These are phyloP conservation scores for Rutilus rutilus DNA, from an alignment of 2,113 vertebrate genomes.

Conservation along the genomic window DNA sequence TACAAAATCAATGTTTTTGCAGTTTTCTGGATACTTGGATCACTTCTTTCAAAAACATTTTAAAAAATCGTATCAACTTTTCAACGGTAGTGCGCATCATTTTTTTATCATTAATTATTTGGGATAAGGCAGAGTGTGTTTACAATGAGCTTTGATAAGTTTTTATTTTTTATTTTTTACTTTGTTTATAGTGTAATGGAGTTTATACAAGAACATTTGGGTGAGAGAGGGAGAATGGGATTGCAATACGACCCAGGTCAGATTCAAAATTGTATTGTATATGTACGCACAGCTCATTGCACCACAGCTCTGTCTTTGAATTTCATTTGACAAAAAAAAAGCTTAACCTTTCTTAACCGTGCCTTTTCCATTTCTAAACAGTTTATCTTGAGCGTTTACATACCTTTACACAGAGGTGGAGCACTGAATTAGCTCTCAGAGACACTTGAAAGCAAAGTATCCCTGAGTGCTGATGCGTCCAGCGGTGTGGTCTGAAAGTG, in stretches of 20 bases:
- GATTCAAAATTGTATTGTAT: background rate
- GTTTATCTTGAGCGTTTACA: slow-evolving; percentile 22
- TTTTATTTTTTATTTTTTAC: too few species aligned
- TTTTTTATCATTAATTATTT: too few species aligned
- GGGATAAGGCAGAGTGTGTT: too few species aligned
- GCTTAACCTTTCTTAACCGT: background rate
- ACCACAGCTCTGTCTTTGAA: background rate
- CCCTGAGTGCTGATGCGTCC: slow-evolving; percentile 45
- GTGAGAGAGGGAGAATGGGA: background rate
- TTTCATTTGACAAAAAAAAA: background rate
- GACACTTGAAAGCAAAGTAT: slow-evolving; percentile 23
- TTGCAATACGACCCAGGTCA: background rate
- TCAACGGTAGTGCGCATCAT: too few species aligned
- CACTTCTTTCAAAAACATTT: too few species aligned
- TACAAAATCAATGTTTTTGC: too few species aligned
- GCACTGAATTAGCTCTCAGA: background rate
- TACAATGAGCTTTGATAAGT: too few species aligned
- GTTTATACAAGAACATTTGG: too few species aligned
- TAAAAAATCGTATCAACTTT: too few species aligned
- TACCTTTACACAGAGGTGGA: slow-evolving; percentile 22
- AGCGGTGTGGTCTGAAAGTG: slow-evolving; percentile 62
- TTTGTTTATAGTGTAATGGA: too few species aligned
- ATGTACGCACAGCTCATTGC: background rate
- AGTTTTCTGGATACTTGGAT: too few species aligned
- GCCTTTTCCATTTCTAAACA: slow-evolving; percentile 14